These are phyloP conservation scores for Lottia scabra DNA, from an alignment of 2,888 invertebrate species.

Conservation along the genomic window DNA sequence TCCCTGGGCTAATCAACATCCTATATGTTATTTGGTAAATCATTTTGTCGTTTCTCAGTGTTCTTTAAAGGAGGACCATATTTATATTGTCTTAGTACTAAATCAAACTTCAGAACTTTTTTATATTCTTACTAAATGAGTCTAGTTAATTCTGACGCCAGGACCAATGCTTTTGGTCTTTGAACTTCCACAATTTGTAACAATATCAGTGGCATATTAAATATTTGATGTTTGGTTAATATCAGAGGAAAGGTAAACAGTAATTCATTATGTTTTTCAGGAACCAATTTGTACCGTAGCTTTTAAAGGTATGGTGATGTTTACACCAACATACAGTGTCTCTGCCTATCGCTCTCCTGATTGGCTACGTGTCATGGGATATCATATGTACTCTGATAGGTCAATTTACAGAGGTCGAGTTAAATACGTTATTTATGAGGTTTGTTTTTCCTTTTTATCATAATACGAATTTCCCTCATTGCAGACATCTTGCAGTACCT, in stretches of 20 bases:
- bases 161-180: neutral
- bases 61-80: no score
- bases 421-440: conserved; percentile 17
- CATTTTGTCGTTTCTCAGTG: no score
- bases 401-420: conserved; percentile 7
- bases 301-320: conserved; percentile 27
- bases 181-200: no score
- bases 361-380: conserved; percentile 32
- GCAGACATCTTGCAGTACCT: no score
- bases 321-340: conserved; percentile 32
- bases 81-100: neutral
- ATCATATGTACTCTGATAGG: conserved; percentile 11
- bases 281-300: conserved; percentile 35
- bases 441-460: neutral
- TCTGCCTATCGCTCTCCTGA: conserved; percentile 25
- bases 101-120: no score
- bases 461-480: no score
- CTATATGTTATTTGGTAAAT: conserved; percentile 21
- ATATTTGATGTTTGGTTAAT: no score
- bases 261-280: no score
- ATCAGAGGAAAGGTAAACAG: no score
- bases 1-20: conserved; percentile 26
- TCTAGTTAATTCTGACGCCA: neutral
- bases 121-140: no score
- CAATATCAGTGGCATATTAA: no score